These are phyloP conservation scores for Eupithecia dodoneata DNA, from an alignment of 2,888 invertebrate species.

Conservation along the genomic window DNA sequence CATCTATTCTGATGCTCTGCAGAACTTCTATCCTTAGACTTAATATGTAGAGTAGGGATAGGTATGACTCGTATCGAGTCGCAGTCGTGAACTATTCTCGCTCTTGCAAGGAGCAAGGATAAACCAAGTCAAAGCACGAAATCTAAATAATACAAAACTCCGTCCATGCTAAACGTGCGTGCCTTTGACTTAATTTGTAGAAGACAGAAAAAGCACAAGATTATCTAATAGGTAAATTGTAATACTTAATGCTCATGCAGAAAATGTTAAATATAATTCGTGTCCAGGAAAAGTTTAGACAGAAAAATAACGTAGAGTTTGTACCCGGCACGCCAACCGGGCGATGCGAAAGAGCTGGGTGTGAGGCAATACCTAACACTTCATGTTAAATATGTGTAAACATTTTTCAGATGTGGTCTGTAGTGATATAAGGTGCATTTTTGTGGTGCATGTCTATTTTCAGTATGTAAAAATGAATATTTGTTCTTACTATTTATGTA, in stretches of 20 bases:
- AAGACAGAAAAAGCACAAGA: background rate
- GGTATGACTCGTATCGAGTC: conserved; percentile 81
- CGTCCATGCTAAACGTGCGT: conserved; percentile 11
- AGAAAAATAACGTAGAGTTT: background rate
- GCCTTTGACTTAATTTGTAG: background rate
- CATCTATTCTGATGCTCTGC: conserved; percentile 87
- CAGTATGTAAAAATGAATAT: background rate
- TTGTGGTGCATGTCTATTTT: background rate
- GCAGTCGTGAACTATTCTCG: conserved; percentile 52
- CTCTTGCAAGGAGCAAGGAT: conserved; percentile 44
- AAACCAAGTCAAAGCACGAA: conserved; percentile 40
- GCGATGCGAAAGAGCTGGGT: conserved; percentile 6
- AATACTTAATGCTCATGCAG: background rate
- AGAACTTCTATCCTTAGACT: conserved; percentile 87
- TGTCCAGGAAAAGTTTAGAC: background rate
- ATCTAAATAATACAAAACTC: conserved; percentile 18
- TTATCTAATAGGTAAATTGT: background rate
- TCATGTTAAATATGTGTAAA: conserved; percentile 7
- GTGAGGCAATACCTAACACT: conserved; percentile 11
- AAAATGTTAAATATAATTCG: background rate
- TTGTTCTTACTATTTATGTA: background rate
- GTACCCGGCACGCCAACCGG: background rate
- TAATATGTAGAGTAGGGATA: conserved; percentile 44
- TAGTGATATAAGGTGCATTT: background rate
- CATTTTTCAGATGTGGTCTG: background rate